These are phyloP conservation scores for Tholera decimalis DNA, from an alignment of 2,888 invertebrate genomes.

Conservation along the genomic window DNA sequence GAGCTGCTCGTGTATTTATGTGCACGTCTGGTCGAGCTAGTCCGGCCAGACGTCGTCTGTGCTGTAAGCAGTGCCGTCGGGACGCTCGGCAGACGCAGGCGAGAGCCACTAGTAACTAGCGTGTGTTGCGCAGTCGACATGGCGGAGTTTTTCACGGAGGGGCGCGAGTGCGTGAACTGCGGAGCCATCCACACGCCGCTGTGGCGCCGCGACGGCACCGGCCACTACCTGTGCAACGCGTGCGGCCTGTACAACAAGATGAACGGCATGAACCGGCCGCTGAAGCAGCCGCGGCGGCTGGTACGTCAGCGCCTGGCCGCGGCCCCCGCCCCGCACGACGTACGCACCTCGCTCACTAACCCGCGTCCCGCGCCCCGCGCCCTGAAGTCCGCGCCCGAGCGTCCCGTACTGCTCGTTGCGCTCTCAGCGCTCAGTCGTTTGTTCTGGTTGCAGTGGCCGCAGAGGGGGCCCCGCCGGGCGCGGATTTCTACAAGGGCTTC, in stretches of 20 bases:
- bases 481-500: conserved; percentile 97
- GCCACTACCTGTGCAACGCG: conserved; percentile 99
- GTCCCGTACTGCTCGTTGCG: conserved; percentile 70
- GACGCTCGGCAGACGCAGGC: conserved; percentile 64
- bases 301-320: conserved; percentile 94
- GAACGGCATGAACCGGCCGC: conserved; percentile 99
- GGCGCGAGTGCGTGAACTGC: conserved; percentile 99
- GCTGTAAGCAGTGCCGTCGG: conserved; percentile 45
- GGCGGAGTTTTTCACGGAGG: conserved; percentile 97
- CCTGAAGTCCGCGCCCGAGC: conserved; percentile 84
- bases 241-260: conserved; percentile 99
- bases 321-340: conserved; percentile 84
- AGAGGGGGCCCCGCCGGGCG: conserved; percentile 95
- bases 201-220: conserved; percentile 99
- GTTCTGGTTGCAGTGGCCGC: conserved; percentile 95
- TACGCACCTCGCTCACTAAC: conserved; percentile 78
- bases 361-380: conserved; percentile 59
- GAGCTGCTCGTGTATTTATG: conserved; percentile 22
- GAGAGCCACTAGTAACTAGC: conserved; percentile 62
- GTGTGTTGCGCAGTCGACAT: conserved; percentile 89
- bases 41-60: conserved; percentile 32
- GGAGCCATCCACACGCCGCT: conserved; percentile 99
- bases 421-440: conserved; percentile 71
- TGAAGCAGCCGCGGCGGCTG: conserved; percentile 99
- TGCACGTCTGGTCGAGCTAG: conserved; percentile 28